Percentiles rank a stretch among this genome's conserved stretches.
Conservation (phyloP, 2,888 invertebrate genomes). For the Drosophila rellima region DNA sequence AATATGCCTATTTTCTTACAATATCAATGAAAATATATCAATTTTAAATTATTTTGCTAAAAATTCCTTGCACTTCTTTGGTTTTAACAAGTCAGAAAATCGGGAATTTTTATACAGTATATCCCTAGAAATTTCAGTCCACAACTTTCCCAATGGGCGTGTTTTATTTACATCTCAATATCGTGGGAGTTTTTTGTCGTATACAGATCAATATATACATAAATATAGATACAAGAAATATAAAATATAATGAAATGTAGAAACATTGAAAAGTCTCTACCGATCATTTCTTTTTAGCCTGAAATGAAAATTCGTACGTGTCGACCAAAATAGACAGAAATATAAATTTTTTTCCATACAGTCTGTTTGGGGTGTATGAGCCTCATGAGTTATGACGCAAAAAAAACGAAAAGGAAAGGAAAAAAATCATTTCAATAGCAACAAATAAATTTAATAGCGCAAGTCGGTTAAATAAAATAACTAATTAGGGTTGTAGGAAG, state of each 20-base stretch:
- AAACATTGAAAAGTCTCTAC: conserved; percentile 3
- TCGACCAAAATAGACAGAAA: conserved; percentile 61
- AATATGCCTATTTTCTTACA: no score
- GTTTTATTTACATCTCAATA: conserved; percentile 59
- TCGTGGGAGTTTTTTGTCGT: conserved; percentile 28
- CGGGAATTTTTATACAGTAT: conserved; percentile 8
- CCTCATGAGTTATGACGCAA: conserved; percentile 43
- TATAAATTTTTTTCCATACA: conserved; percentile 18
- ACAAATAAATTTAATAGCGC: conserved; percentile 1
- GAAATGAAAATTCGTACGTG: conserved; percentile 51
- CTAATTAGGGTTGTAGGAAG: conserved; percentile 4
- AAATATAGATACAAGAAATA: conserved; percentile 3
- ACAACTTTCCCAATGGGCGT: conserved; percentile 47
- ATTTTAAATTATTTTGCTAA: not conserved
- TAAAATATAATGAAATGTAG: conserved; percentile 13
- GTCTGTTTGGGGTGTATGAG: conserved; percentile 8
- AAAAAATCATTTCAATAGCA: conserved; percentile 13
- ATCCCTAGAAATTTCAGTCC: conserved; percentile 17
- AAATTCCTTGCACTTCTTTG: not conserved
- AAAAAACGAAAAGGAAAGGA: conserved; percentile 15
- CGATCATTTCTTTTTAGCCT: conserved; percentile 40
- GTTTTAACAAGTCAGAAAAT: not conserved
- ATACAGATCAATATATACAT: not conserved
- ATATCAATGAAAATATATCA: not conserved
- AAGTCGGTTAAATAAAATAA: conserved; percentile 1